phyloP scores from a whole-genome alignment of 2,888 invertebrate genomes.

The Cheilosia urbana region DNA sequence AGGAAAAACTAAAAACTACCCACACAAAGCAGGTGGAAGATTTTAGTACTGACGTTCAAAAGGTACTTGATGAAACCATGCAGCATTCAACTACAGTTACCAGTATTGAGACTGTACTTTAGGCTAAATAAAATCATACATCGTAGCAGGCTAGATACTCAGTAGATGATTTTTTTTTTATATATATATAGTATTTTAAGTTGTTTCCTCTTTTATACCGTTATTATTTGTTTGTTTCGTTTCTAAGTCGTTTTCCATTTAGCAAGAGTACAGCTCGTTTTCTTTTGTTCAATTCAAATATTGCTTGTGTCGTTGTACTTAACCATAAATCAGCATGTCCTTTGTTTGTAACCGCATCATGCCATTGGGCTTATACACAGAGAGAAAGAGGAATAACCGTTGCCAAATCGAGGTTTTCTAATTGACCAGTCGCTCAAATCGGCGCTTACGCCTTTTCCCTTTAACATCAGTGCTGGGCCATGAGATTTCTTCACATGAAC shows the following conservation, averaged over 20 bases:
- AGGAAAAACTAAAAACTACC: conserved; percentile 94
- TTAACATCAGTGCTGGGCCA: too few relatives aligned
- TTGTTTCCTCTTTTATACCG: conserved; percentile 30
- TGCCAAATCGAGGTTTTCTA: too few relatives aligned
- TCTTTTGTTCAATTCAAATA: neutral
- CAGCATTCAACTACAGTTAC: conserved; percentile 79
- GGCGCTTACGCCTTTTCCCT: too few relatives aligned
- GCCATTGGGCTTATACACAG: too few relatives aligned
- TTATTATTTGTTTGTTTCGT: conserved; percentile 23
- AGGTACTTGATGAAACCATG: conserved; percentile 85
- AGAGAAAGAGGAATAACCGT: too few relatives aligned
- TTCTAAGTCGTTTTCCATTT: conserved; percentile 21
- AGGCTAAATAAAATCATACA: conserved; percentile 74
- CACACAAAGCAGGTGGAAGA: conserved; percentile 97
- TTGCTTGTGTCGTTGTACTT: conserved; percentile 9
- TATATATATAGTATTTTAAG: conserved; percentile 29
- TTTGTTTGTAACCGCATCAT: conserved; percentile 1
- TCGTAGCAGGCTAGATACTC: conserved; percentile 58
- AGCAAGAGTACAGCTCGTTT: neutral
- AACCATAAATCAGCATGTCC: conserved; percentile 19
- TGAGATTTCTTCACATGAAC: too few relatives aligned
- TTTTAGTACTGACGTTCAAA: conserved; percentile 93
- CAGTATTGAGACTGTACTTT: conserved; percentile 83
- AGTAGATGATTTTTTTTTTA: conserved; percentile 52
- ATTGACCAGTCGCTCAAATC: too few relatives aligned